Evolutionary conservation across 2,797 vertebrate species (phyloP).

Genomic region (Notamacropus eugenii): DNA sequence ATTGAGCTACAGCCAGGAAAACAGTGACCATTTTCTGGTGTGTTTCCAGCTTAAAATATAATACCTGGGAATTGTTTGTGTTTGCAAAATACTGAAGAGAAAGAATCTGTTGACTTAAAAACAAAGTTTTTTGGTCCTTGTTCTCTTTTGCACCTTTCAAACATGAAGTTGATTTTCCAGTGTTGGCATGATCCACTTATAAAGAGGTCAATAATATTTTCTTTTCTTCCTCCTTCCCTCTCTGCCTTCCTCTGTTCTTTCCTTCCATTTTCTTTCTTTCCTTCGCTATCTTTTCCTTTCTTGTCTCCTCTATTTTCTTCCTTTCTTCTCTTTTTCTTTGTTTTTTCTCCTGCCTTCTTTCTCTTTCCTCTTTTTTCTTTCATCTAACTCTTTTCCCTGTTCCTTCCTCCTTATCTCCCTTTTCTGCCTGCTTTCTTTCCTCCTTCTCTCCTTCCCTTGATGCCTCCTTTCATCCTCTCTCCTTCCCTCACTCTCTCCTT

Average conservation of each 20-base stretch:
- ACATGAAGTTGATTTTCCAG: background rate
- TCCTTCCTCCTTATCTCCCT: too few species aligned
- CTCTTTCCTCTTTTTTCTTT: background rate
- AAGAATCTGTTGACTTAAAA: background rate
- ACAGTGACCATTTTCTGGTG: background rate
- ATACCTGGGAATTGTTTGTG: constrained; percentile 1
- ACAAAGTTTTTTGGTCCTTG: background rate
- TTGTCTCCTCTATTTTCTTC: background rate
- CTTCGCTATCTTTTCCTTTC: background rate
- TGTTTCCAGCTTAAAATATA: background rate
- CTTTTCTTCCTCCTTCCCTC: background rate
- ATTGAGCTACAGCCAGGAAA: constrained; percentile 14
- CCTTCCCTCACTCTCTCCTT: background rate
- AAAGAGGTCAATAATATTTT: background rate
- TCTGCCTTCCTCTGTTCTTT: background rate
- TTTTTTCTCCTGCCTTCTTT: background rate
- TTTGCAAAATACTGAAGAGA: background rate
- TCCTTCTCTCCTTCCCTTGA: too few species aligned
- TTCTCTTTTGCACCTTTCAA: background rate
- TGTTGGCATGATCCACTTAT: background rate
- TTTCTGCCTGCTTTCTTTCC: background rate
- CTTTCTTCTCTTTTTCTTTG: background rate
- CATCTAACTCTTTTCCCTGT: background rate
- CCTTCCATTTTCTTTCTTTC: background rate
- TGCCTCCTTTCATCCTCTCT: too few species aligned